Base-by-base conservation (phyloP, 2,888 invertebrate genomes). In the Ormyrus pomaceus region DNA sequence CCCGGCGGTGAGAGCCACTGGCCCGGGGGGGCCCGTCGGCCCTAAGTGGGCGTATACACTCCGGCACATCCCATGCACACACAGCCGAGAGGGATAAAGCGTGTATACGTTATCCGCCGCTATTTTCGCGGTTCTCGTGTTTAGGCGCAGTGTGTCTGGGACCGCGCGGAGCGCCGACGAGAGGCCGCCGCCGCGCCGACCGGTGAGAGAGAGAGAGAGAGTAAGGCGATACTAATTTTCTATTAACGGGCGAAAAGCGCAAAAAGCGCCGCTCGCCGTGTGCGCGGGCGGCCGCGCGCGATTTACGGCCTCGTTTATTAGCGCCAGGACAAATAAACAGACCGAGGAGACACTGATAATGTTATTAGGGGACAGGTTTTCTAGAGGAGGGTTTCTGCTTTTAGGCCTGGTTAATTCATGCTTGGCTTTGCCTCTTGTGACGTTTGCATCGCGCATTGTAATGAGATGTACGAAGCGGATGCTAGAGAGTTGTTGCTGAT, bases 181-280 rank as follows among this genome's bases (percentile, higher is more conserved):
- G 34, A 34, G 34, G 34, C 79, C 83, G 84, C 80, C 82, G 83
- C 79, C 77, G 74, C 62, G 59, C 11, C 45, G 56, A 76, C 53
- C 58, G 19, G 75, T 65, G 58, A 46, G 58, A 13, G 77, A 79
- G 76, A 34, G 34, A 34, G 34, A 34, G 34, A 34, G 34, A 34
- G 89, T 87, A 89, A 89, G 85, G 82, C 84, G 87, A 89, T 87
- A 86, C 88, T 88, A 87, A 89, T 88, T 89, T 87, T 87, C 87
- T 86, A 88, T 88, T 88, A 86, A 65, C n/a, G 56, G 55, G 10
- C 19, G 80, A 80, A 80, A 80, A 62, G 76, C 76, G 45, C 76
- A 66, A 80, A 71, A 77, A 64, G n/a, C 10, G 34, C 19, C 6
- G 58, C 13, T 9, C 10, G 34, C 19, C 6, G 58, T 45, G 59